These are phyloP conservation scores for Podotricha telesiphe DNA, from an alignment of 2,888 invertebrate species.

Conservation along the genomic window DNA sequence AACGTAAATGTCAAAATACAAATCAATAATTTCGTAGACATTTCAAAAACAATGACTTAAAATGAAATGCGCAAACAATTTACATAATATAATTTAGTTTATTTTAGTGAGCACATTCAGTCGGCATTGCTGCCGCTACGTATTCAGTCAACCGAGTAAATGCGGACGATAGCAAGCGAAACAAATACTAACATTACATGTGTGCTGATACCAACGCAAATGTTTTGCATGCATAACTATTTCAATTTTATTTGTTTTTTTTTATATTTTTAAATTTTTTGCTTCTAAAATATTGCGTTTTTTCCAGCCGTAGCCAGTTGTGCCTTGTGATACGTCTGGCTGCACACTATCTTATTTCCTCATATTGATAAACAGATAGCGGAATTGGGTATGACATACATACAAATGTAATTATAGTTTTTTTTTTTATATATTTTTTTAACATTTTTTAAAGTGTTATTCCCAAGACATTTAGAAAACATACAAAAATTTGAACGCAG, in stretches of 20 bases:
- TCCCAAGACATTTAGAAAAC: no score
- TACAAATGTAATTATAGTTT: no score
- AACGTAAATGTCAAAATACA: not conserved
- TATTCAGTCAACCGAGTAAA: slow-evolving; percentile 33
- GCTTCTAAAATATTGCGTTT: not conserved
- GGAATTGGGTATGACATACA: no score
- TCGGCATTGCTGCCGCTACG: slow-evolving; percentile 29
- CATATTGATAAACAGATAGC: no score
- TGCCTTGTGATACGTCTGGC: not conserved
- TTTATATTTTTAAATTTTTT: not conserved
- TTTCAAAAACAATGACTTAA: not conserved
- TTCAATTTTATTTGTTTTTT: not conserved
- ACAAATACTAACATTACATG: slow-evolving; percentile 26
- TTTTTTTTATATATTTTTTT: no score
- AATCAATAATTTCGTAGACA: not conserved
- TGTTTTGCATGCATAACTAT: slow-evolving; percentile 23
- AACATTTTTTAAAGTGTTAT: no score
- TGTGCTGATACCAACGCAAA: slow-evolving; percentile 18
- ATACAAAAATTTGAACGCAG: no score
- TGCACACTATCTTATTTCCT: no score
- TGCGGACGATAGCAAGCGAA: slow-evolving; percentile 34
- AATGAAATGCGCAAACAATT: slow-evolving; percentile 17
- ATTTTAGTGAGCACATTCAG: slow-evolving; percentile 26
- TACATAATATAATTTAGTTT: slow-evolving; percentile 27
- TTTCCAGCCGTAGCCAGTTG: not conserved